A percentile compares a stretch with the other conserved stretches of the same genome.
Evolutionary conservation across 2,113 vertebrate species (phyloP).

Genomic region (Chrysemys picta): DNA sequence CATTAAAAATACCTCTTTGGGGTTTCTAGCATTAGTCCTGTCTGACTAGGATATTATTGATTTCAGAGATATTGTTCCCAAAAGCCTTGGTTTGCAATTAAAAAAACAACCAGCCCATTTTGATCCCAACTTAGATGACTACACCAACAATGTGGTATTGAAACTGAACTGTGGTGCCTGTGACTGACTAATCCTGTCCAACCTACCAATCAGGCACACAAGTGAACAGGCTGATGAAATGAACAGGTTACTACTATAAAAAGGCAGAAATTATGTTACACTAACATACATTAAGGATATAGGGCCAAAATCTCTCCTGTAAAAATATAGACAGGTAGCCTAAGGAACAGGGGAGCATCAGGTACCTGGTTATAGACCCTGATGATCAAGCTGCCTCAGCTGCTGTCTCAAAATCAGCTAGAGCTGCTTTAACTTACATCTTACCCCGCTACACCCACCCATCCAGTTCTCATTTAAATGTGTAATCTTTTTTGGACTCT

Average conservation of each 20-base stretch:
- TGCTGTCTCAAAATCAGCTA: not conserved
- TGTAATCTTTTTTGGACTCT: not conserved
- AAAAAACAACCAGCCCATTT: not conserved
- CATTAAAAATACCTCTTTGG: not conserved
- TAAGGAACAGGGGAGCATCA: not conserved
- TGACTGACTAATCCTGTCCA: not conserved
- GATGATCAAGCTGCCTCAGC: not conserved
- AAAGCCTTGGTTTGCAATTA: not conserved
- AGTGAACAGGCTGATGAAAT: not conserved
- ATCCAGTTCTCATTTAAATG: not conserved
- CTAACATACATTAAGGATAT: not conserved
- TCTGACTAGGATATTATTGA: not conserved
- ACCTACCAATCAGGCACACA: not conserved
- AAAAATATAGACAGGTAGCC: not conserved
- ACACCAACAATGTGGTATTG: not conserved
- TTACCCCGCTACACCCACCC: not conserved
- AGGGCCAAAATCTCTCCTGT: not conserved
- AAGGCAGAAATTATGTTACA: not conserved
- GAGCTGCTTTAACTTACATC: not conserved
- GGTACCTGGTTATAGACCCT: not conserved
- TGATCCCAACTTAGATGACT: not conserved
- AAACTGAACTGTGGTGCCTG: accelerated
- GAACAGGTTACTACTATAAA: not conserved
- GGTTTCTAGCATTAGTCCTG: not conserved
- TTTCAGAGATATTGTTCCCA: not conserved